phyloP scores from a whole-genome alignment of 2,888 invertebrate genomes.

The Julus scandinavius region DNA sequence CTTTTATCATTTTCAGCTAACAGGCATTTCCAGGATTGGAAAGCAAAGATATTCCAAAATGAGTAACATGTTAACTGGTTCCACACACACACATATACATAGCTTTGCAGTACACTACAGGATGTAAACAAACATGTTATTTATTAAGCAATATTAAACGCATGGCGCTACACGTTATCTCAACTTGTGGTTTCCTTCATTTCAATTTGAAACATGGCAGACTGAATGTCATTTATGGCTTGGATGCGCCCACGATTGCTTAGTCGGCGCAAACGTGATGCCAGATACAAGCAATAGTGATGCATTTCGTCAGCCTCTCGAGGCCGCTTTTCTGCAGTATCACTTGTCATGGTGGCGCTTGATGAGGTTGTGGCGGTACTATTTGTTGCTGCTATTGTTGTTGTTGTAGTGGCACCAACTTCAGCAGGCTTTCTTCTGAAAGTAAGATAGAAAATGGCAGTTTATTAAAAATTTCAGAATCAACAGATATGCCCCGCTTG shows the following conservation, averaged over 20 bases:
- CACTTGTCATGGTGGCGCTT: background rate
- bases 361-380: conserved; percentile 39
- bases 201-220: conserved; percentile 46
- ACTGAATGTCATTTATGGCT: conserved; percentile 45
- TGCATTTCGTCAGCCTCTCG: conserved; percentile 30
- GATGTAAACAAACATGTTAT: conserved; percentile 11
- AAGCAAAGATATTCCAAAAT: too few relatives aligned
- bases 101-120: background rate
- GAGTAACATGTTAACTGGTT: background rate
- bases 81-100: background rate
- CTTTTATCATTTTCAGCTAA: too few relatives aligned
- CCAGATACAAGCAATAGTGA: conserved; percentile 40
- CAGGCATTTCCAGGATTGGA: too few relatives aligned
- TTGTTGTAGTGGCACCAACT: background rate
- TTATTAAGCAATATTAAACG: conserved; percentile 5
- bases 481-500: background rate
- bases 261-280: background rate
- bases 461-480: background rate
- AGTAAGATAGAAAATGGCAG: background rate
- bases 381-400: background rate
- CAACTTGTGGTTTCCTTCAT: conserved; percentile 39
- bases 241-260: conserved; percentile 31
- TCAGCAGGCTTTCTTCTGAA: conserved; percentile 40
- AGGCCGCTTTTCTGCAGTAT: conserved; percentile 11
- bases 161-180: background rate